A percentile compares a stretch with the other conserved stretches of the same genome.
These are phyloP conservation scores for Crematogaster levior DNA, from an alignment of 2,888 invertebrate genomes.

Conservation along the genomic window DNA sequence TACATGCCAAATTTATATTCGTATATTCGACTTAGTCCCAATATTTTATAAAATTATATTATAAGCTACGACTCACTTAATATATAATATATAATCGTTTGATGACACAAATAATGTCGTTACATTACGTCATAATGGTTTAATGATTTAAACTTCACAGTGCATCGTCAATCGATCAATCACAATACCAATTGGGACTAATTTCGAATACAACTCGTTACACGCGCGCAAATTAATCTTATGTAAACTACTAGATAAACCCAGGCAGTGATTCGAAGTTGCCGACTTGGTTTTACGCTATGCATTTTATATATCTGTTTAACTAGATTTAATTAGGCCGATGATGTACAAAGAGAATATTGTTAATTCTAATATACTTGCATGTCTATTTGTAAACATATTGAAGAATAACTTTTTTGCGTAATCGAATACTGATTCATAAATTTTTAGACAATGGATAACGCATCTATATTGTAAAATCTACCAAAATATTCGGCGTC, in stretches of 20 bases:
- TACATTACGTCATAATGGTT: neutral
- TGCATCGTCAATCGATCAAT: slow-evolving; percentile 5
- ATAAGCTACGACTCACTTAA: neutral
- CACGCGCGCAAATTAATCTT: neutral
- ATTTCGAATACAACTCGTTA: neutral
- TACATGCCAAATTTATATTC: neutral
- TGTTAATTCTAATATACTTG: slow-evolving; percentile 3
- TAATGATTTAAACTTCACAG: neutral
- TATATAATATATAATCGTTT: neutral
- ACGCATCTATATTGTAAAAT: slow-evolving; percentile 21
- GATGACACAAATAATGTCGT: neutral
- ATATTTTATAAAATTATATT: slow-evolving; percentile 29
- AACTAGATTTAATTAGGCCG: slow-evolving; percentile 29
- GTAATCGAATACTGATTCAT: neutral
- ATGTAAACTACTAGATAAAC: slow-evolving; percentile 13
- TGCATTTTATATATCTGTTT: neutral
- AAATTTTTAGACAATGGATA: slow-evolving; percentile 5
- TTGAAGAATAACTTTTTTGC: neutral
- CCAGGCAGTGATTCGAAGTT: slow-evolving; percentile 22
- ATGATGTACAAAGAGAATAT: slow-evolving; percentile 26
- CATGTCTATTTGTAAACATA: neutral
- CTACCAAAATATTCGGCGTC: slow-evolving; percentile 1
- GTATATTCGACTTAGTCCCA: neutral
- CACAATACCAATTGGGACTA: slow-evolving; percentile 4
- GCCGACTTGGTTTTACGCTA: neutral